phyloP scores from a whole-genome alignment of 2,797 vertebrate species.

The Spinibarbus caldwelli region DNA sequence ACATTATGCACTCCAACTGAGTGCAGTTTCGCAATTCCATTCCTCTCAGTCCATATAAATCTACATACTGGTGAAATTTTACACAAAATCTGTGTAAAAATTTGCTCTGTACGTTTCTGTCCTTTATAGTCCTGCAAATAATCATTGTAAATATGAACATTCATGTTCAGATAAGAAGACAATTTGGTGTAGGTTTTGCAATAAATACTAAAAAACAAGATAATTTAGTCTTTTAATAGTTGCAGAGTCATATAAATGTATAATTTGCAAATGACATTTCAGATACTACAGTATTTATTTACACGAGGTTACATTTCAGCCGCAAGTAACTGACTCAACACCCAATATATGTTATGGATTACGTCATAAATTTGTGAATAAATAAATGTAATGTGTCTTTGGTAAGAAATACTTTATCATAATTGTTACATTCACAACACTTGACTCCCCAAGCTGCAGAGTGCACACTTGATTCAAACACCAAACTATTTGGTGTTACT shows the following conservation, averaged over 20 bases:
- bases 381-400: too few species aligned
- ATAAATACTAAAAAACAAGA: background rate
- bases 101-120: conserved; percentile 97
- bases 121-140: conserved; percentile 92
- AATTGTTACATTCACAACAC: too few species aligned
- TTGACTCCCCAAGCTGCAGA: background rate
- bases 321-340: background rate
- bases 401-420: background rate
- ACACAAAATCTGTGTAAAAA: too few species aligned
- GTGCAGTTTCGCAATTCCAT: too few species aligned
- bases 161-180: background rate
- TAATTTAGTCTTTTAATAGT: background rate
- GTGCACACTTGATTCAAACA: background rate
- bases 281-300: background rate
- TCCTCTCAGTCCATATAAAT: too few species aligned
- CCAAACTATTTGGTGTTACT: background rate
- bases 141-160: background rate
- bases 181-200: background rate
- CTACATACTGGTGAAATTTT: too few species aligned
- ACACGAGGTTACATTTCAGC: background rate
- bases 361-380: too few species aligned
- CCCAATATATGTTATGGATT: background rate
- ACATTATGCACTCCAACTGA: too few species aligned
- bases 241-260: background rate
- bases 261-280: background rate